These are phyloP conservation scores for Microcebus lehilahytsara DNA, from an alignment of 2,113 vertebrate species.

Conservation along the genomic window DNA sequence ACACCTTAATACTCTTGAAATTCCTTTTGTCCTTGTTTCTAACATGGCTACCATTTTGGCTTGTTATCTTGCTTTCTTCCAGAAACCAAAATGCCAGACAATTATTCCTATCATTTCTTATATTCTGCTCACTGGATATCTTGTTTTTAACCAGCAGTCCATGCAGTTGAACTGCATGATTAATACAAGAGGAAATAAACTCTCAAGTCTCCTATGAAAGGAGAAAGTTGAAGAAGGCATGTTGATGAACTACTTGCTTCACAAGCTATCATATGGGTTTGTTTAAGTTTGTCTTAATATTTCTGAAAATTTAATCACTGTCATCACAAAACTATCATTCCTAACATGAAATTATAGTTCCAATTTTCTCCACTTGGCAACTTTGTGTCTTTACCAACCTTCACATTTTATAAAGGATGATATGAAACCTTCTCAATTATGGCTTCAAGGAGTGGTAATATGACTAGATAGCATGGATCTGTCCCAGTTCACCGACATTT, in stretches of 20 bases:
- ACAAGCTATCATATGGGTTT: slow-evolving; percentile 62
- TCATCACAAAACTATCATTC: background rate
- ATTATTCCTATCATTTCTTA: background rate
- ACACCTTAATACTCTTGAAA: background rate
- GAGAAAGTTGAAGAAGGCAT: slow-evolving; percentile 37
- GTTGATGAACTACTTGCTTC: slow-evolving; percentile 56
- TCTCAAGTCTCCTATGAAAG: background rate
- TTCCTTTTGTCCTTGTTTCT: background rate
- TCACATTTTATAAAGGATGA: slow-evolving; percentile 20
- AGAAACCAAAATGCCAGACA: background rate
- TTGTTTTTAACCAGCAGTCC: background rate
- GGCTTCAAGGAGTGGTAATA: background rate
- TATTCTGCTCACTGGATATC: background rate
- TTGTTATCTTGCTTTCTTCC: background rate
- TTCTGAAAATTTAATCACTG: slow-evolving; percentile 20
- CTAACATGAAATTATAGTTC: background rate
- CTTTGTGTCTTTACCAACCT: background rate
- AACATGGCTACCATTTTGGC: background rate
- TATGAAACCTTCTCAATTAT: background rate
- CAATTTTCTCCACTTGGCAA: background rate
- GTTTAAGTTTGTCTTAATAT: slow-evolving; percentile 37
- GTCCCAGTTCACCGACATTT: background rate
- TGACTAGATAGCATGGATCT: background rate
- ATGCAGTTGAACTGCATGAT: background rate
- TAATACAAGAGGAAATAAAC: background rate